These are phyloP conservation scores for Ernsta delagoae DNA, from an alignment of 2,888 invertebrate genomes.

Conservation along the genomic window DNA sequence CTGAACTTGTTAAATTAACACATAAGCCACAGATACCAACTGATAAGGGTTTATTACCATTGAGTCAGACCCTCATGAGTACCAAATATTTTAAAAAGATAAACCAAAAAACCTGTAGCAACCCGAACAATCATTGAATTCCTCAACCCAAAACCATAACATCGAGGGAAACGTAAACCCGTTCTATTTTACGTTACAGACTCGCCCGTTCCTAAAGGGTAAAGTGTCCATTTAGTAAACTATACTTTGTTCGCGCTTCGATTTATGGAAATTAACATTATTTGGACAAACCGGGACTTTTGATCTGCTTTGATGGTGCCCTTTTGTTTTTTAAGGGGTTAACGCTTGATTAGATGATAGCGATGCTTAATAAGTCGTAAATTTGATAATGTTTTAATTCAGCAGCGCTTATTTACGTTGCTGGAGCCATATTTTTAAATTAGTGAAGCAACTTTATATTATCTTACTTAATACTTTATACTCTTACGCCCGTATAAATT, in stretches of 20 bases:
- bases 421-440: no score
- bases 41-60: no score
- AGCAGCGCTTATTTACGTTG: slow-evolving; percentile 1
- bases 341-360: slow-evolving; percentile 40
- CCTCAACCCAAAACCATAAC: neutral
- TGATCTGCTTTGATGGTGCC: slow-evolving; percentile 47
- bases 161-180: slow-evolving; percentile 21
- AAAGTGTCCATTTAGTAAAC: slow-evolving; percentile 61
- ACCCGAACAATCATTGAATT: no score
- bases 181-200: slow-evolving; percentile 36
- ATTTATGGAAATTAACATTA: slow-evolving; percentile 70
- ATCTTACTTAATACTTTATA: no score
- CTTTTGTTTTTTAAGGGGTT: slow-evolving; percentile 42
- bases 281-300: slow-evolving; percentile 58
- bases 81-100: no score
- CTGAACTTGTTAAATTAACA: no score
- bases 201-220: slow-evolving; percentile 51
- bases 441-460: no score
- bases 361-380: slow-evolving; percentile 30
- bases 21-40: no score
- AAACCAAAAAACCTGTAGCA: no score
- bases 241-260: slow-evolving; percentile 80
- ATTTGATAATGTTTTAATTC: slow-evolving; percentile 28
- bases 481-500: no score
- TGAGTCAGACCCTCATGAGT: no score